Percentiles rank a stretch among this genome's conserved stretches.
These are phyloP conservation scores for Ctenopoma multispine DNA, from an alignment of 2,797 vertebrate species.

Conservation along the genomic window DNA sequence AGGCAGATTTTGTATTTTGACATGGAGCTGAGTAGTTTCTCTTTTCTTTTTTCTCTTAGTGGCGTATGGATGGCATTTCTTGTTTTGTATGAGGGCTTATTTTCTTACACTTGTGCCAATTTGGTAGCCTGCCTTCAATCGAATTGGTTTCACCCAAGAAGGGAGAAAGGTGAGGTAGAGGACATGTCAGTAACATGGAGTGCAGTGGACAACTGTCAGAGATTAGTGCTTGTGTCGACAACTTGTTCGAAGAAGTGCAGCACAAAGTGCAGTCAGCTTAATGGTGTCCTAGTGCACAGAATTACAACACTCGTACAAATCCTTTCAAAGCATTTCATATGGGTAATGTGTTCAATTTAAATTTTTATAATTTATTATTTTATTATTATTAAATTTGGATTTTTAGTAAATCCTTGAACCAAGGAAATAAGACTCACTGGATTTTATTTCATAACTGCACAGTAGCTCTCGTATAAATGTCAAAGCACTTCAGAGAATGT, in stretches of 20 bases:
- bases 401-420: constrained; percentile 8
- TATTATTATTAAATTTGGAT: too few species aligned
- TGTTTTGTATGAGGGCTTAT: constrained; percentile 10
- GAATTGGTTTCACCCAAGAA: constrained; percentile 19
- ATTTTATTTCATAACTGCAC: too few species aligned
- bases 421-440: not conserved
- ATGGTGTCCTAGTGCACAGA: not conserved
- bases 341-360: not conserved
- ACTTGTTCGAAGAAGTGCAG: constrained; percentile 8
- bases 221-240: constrained; percentile 30
- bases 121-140: not conserved
- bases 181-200: constrained; percentile 19
- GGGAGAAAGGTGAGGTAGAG: constrained; percentile 33
- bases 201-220: constrained; percentile 24
- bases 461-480: not conserved
- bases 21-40: not conserved
- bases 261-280: not conserved
- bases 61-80: not conserved
- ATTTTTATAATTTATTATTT: too few species aligned
- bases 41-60: not conserved
- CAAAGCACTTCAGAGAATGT: not conserved
- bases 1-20: not conserved
- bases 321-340: not conserved
- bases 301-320: not conserved
- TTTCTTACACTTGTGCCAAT: constrained; percentile 8